phyloP scores from a whole-genome alignment of 2,113 vertebrate genomes.

The Aegotheles bennettii region DNA sequence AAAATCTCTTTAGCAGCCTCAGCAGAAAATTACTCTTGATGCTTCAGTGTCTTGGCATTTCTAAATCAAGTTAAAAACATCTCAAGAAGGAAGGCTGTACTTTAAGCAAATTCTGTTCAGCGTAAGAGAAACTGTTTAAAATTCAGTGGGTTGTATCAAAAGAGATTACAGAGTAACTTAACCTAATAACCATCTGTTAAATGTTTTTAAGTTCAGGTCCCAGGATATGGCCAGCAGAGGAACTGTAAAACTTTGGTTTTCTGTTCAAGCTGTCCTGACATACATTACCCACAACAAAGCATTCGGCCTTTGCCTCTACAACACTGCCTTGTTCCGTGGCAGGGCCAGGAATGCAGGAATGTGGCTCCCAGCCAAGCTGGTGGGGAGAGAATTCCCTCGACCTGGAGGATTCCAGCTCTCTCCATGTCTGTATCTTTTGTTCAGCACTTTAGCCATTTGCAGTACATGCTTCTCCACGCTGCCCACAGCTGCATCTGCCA shows the following conservation, averaged over 20 bases:
- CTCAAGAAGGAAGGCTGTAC: background rate
- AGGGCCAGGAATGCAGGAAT: constrained; percentile 22
- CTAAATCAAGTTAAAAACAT: background rate
- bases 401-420: background rate
- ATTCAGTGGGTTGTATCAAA: background rate
- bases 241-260: background rate
- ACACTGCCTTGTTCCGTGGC: constrained; percentile 1
- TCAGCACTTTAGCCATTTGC: background rate
- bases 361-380: constrained; percentile 18
- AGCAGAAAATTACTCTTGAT: background rate
- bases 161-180: background rate
- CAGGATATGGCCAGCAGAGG: background rate
- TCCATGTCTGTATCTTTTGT: background rate
- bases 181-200: background rate
- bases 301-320: background rate
- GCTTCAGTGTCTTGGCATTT: background rate
- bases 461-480: background rate
- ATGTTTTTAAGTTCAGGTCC: background rate
- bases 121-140: background rate
- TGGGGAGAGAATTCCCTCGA: constrained; percentile 3
- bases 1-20: background rate
- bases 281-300: constrained; percentile 27
- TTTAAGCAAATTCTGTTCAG: background rate
- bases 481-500: background rate
- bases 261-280: background rate